These are phyloP conservation scores for Oreochromis spilurus DNA, from an alignment of 2,113 vertebrate genomes.

Conservation along the genomic window DNA sequence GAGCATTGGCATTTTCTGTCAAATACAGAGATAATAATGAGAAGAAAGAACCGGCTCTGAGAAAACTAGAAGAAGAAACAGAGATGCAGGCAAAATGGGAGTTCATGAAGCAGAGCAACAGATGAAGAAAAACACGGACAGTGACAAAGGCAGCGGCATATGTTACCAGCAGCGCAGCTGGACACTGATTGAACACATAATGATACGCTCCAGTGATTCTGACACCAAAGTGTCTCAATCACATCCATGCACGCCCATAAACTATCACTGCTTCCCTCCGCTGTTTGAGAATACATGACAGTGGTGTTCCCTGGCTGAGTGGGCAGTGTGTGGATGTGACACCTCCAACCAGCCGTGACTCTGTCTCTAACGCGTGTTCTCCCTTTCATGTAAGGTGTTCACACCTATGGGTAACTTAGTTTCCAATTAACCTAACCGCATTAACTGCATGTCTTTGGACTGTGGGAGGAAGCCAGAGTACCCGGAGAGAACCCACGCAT, in stretches of 20 bases:
- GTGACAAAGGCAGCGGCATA: not conserved
- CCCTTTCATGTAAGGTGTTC: not conserved
- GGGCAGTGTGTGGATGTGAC: constrained; percentile 23
- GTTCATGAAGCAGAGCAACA: not conserved
- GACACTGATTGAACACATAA: constrained; percentile 19
- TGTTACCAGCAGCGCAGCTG: constrained; percentile 1
- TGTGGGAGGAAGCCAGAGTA: not conserved
- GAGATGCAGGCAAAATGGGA: not conserved
- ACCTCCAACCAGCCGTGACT: not conserved
- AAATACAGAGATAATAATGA: not conserved
- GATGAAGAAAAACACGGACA: not conserved
- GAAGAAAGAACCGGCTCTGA: not conserved
- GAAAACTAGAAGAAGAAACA: not conserved
- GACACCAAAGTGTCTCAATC: constrained; percentile 5
- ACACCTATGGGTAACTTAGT: not conserved
- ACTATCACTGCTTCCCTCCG: not conserved
- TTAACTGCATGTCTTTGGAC: not conserved
- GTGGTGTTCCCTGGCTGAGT: constrained; percentile 15
- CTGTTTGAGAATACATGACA: constrained; percentile 4
- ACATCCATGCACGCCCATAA: not conserved
- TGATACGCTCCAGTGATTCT: constrained; percentile 5
- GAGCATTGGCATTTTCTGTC: not conserved
- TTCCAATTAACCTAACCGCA: not conserved
- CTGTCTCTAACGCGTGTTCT: not conserved
- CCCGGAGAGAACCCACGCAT: not conserved